These are phyloP conservation scores for Anoplolepis gracilipes DNA, from an alignment of 1,140 invertebrate genomes.

Conservation along the genomic window DNA sequence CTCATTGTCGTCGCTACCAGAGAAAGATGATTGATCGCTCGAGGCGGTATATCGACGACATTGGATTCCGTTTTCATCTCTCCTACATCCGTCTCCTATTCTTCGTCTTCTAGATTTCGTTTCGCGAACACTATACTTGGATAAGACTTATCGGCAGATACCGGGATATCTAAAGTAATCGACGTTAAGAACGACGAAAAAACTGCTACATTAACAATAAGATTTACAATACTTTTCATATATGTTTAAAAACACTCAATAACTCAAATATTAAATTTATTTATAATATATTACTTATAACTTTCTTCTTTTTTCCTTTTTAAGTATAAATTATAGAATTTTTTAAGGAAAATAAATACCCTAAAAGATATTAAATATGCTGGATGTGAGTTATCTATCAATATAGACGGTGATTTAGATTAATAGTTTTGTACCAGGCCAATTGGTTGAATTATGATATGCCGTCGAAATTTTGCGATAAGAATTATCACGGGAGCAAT, in stretches of 20 bases:
- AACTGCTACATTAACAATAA: background rate
- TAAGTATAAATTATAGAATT: background rate
- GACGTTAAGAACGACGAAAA: background rate
- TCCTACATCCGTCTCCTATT: background rate
- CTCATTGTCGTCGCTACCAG: no score
- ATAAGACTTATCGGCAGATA: constrained; percentile 11
- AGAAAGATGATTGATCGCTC: constrained; percentile 26
- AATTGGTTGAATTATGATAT: background rate
- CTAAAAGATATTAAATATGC: background rate
- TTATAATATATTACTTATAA: no score
- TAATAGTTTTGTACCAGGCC: background rate
- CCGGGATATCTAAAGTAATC: background rate
- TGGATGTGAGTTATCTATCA: background rate
- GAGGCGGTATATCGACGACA: background rate
- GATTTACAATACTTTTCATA: background rate
- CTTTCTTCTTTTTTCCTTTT: no score
- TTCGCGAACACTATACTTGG: background rate
- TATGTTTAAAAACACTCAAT: no score
- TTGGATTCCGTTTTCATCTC: background rate
- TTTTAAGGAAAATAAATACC: background rate
- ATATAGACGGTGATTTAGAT: background rate
- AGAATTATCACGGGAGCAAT: constrained; percentile 26
- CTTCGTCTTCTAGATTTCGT: background rate
- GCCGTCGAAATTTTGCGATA: constrained; percentile 13
- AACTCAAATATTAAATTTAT: no score